Evolutionary conservation across 2,888 invertebrate genomes (phyloP), one percentile per base, ranked within the genome.

Genomic region (Thalpophila matura): DNA sequence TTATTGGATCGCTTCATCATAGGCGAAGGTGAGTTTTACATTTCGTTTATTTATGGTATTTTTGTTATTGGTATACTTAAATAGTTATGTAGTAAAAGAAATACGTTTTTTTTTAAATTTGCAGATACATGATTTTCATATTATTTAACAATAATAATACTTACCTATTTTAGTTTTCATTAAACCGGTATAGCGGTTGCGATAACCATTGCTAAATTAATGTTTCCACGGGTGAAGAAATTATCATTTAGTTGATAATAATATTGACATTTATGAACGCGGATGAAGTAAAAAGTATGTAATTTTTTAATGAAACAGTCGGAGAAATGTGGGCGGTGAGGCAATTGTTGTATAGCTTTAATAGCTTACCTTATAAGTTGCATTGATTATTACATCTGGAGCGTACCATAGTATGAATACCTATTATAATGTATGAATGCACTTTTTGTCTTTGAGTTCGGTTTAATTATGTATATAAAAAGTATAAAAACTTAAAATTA

Each of bases 1-100:
- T 90, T 91, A 90, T 93, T 93, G 94, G 94, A 94, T 93, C 92
- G 88, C 86, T 89, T 88, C 88, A 85, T 83, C 85, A 81, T 79
- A 85, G 80, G 74, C 82, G 68, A 84, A 89, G 93, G 94, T 94
- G 85, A 92, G 94, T 89, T 79, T 74, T 68, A 4, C 4, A 56
- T 64, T 59, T 61, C 65, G 55, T 66, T 71, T 47, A 59, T 51
- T 12, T 55, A 7, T 53, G n/a, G n/a, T n/a, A n/a, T n/a, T n/a
- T n/a, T n/a, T n/a, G n/a, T n/a, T n/a, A n/a, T 49, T 35, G 18
- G n/a, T 37, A 31, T 14, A 38, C 24, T 40, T 49, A 24, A 38
- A 38, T 22, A 31, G 38, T 56, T 47, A 9, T 4, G 18, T 31
- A 49, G 4, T 26, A 24, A 43, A n/a, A 38, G 6, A 9, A 22